A percentile compares a stretch with the other conserved stretches of the same genome.
phyloP scores from a whole-genome alignment of 1,140 invertebrate genomes.

The Wiebesia pumilae region DNA sequence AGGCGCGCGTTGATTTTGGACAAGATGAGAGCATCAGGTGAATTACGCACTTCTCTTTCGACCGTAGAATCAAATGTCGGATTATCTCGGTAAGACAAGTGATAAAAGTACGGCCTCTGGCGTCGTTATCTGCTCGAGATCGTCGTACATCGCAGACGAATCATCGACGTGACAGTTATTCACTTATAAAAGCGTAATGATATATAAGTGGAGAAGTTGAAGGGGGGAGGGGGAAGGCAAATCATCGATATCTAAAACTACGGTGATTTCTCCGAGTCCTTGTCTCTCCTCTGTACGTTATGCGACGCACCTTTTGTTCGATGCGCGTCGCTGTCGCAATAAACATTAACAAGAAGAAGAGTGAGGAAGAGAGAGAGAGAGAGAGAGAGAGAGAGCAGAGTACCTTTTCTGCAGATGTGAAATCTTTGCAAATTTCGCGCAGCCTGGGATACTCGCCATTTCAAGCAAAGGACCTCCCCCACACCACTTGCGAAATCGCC shows the following conservation, averaged over 20 bases:
- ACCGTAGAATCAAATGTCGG: neutral
- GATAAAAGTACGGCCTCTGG: neutral
- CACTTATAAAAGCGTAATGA: neutral
- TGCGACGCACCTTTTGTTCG: neutral
- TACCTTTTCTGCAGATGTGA: constrained; percentile 3
- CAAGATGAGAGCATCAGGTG: neutral
- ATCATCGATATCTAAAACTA: neutral
- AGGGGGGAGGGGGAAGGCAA: neutral
- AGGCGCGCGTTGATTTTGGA: neutral
- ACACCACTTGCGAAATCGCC: neutral
- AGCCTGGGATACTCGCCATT: neutral
- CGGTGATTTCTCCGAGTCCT: no score
- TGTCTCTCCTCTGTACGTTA: constrained; percentile 13
- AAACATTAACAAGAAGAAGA: neutral
- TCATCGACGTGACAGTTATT: neutral
- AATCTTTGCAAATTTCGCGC: constrained; percentile 8
- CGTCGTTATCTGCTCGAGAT: neutral
- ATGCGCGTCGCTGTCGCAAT: neutral
- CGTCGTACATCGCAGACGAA: no score
- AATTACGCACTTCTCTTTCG: neutral
- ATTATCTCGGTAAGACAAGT: neutral
- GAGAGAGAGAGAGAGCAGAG: neutral
- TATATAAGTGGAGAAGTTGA: neutral
- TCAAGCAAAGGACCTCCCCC: neutral
- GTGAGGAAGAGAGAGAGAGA: neutral